These are phyloP conservation scores for Notarius lentiginosus DNA, from an alignment of 2,113 vertebrate genomes.

Conservation along the genomic window DNA sequence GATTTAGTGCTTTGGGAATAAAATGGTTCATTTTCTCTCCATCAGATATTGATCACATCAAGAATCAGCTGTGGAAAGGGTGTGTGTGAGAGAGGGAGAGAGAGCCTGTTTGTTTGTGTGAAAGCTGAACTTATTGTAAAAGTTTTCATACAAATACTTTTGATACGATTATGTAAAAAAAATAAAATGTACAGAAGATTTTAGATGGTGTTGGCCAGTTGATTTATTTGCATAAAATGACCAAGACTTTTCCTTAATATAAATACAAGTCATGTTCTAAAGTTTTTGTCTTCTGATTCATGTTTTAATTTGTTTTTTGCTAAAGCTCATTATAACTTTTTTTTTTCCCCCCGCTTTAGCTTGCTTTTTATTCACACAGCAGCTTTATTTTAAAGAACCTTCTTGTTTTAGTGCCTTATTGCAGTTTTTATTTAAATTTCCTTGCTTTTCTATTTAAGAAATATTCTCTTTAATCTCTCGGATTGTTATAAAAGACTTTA, in stretches of 20 bases:
- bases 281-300: constrained; percentile 56
- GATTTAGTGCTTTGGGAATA: neutral
- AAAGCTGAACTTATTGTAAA: constrained; percentile 71
- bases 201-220: constrained; percentile 73
- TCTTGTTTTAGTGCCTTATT: neutral
- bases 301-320: constrained; percentile 23
- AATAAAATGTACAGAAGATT: constrained; percentile 75
- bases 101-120: constrained; percentile 1
- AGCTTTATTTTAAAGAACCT: neutral
- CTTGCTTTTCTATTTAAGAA: neutral
- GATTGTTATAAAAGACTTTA: constrained; percentile 74
- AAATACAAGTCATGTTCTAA: constrained; percentile 63
- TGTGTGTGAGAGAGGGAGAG: constrained; percentile 27
- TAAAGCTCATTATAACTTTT: neutral
- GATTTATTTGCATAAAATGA: constrained; percentile 73
- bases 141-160: constrained; percentile 75
- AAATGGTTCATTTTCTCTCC: neutral
- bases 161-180: constrained; percentile 77
- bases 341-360: no score
- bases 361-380: neutral
- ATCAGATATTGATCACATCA: neutral
- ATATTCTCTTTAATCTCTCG: constrained; percentile 17
- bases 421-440: neutral
- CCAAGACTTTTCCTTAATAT: constrained; percentile 67
- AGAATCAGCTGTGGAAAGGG: neutral